Base-by-base conservation (phyloP, 2,888 invertebrate species). In the Tenthredo livida region DNA sequence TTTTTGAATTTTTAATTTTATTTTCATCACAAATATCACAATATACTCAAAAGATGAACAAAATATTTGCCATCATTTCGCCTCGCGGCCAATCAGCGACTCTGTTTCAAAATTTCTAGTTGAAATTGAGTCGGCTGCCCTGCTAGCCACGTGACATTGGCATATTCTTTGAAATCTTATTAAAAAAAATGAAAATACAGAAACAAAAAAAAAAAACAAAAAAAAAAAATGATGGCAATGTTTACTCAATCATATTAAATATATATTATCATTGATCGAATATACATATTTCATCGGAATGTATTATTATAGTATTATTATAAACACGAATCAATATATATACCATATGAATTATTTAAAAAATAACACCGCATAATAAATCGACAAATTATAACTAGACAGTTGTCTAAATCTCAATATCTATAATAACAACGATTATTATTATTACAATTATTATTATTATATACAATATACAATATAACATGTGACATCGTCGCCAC, bases 371-470 rank as follows among this genome's bases (percentile, higher is more conserved):
- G n/a, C n/a, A 61, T 61, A 17, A 33, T 72, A 72, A 72, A 72
- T 40, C 70, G 40, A 72, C 70, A 17, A 17, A 61, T 72, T 40
- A 37, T 72, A n/a, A 72, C 70, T 72, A 72, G 70, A 72, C 70
- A 72, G 21, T 72, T 72, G 70, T 72, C 70, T 72, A 72, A 72
- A 72, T 72, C 40, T 29, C 70, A n/a, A 33, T 33, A 33, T 15
- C n/a, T 67, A 72, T 67, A 72, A 33, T 72, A 72, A 72, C 37
- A 72, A 61, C 25, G 25, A 61, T 25, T 10, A 61, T 61, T 61
- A 61, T 61, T 61, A 61, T 10, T 61, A 61, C n/a, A n/a, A n/a
- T 61, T 61, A 70, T 29, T 67, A 50, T 67, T 67, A 70, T 72
- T 72, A 37, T 72, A 72, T 72, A 15, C n/a, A 72, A 40, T 33